These are phyloP conservation scores for Gari tellinella DNA, from an alignment of 2,888 invertebrate species.

Conservation along the genomic window DNA sequence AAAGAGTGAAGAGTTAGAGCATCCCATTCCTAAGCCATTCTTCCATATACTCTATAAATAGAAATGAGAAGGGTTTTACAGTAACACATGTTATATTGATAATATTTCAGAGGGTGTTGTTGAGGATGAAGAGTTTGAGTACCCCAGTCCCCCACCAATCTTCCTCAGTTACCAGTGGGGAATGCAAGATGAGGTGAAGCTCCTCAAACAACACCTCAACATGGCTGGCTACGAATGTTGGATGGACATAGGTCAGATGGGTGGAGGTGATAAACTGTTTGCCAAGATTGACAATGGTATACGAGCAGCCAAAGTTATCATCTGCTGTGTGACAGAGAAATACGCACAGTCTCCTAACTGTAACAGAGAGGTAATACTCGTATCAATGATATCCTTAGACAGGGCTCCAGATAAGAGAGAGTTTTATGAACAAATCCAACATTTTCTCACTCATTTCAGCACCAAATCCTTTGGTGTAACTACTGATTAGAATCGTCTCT, in stretches of 20 bases:
- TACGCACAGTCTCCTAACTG: constrained; percentile 83
- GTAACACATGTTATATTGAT: no score
- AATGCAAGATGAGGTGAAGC: constrained; percentile 79
- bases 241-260: constrained; percentile 84
- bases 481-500: no score
- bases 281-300: constrained; percentile 82
- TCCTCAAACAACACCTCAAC: constrained; percentile 78
- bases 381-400: no score
- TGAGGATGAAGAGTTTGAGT: constrained; percentile 67
- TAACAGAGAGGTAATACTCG: constrained; percentile 80
- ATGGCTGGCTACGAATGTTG: constrained; percentile 82
- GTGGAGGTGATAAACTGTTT: constrained; percentile 83
- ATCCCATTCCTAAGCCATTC: no score
- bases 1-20: no score
- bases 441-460: no score
- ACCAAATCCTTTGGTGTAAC: no score
- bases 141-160: constrained; percentile 61
- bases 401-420: no score
- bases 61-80: no score
- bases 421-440: no score
- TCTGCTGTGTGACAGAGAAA: constrained; percentile 69
- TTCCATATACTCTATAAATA: no score
- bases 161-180: constrained; percentile 80
- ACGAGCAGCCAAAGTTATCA: constrained; percentile 72
- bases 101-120: constrained; percentile 62